Percentiles rank a stretch among this genome's conserved stretches.
Evolutionary conservation across 2,888 invertebrate species (phyloP).

Genomic region (Antheraea assamensis): DNA sequence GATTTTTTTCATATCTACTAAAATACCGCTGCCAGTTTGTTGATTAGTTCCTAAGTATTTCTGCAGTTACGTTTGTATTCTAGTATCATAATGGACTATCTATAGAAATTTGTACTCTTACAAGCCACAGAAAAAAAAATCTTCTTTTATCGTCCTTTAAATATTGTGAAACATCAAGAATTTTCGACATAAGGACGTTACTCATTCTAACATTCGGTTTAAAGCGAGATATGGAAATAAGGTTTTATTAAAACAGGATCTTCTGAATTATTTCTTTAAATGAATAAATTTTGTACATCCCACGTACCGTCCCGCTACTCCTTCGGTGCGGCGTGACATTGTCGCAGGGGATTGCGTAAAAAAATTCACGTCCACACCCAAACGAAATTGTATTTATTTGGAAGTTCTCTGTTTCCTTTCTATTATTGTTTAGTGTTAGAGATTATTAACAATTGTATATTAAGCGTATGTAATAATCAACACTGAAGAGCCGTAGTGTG

Average conservation of each 20-base stretch:
- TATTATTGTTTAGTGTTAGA: background rate
- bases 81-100: no score
- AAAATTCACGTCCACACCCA: slow-evolving; percentile 8
- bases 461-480: no score
- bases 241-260: slow-evolving; percentile 16
- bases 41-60: no score
- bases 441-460: no score
- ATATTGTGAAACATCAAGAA: slow-evolving; percentile 32
- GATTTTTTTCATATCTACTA: no score
- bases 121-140: background rate
- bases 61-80: no score
- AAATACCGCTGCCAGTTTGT: no score
- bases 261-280: slow-evolving; percentile 19
- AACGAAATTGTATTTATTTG: slow-evolving; percentile 19
- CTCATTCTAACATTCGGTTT: slow-evolving; percentile 6
- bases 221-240: slow-evolving; percentile 3
- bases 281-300: slow-evolving; percentile 20
- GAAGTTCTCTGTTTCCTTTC: background rate
- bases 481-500: no score
- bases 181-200: slow-evolving; percentile 67
- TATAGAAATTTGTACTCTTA: no score
- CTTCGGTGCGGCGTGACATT: background rate
- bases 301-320: slow-evolving; percentile 3
- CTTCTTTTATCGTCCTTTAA: background rate
- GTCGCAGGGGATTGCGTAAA: slow-evolving; percentile 2